Percentiles rank a stretch among this genome's conserved stretches.
phyloP scores from a whole-genome alignment of 2,888 invertebrate genomes.

The Arctia plantaginis region DNA sequence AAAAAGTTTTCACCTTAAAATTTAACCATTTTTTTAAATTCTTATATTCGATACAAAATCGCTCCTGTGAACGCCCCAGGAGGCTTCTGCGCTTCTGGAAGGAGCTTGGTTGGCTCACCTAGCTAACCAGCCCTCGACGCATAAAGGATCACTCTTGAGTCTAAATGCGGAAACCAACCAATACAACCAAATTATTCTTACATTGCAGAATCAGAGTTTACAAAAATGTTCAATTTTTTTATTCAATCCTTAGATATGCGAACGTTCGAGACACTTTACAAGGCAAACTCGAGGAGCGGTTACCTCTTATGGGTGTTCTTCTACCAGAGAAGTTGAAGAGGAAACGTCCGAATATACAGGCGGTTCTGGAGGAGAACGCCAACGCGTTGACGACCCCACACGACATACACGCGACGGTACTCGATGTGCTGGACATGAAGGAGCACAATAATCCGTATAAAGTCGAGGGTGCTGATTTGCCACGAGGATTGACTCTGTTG shows the following conservation, averaged over 20 bases:
- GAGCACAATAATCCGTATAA: constrained; percentile 67
- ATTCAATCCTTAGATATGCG: constrained; percentile 88
- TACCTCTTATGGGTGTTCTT: constrained; percentile 94
- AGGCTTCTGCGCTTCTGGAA: no score
- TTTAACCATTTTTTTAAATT: no score
- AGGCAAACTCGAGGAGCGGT: constrained; percentile 96
- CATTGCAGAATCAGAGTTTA: no score
- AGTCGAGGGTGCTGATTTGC: constrained; percentile 80
- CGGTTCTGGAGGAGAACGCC: constrained; percentile 88
- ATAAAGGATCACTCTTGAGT: no score
- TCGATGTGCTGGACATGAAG: constrained; percentile 87
- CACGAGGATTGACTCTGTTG: constrained; percentile 88
- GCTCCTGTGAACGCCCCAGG: no score
- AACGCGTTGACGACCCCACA: constrained; percentile 93
- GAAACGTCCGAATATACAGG: constrained; percentile 86
- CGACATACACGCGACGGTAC: constrained; percentile 91
- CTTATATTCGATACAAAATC: no score
- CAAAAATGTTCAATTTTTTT: not conserved
- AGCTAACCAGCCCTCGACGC: no score
- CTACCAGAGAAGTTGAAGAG: constrained; percentile 90
- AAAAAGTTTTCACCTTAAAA: no score
- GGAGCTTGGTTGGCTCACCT: no score
- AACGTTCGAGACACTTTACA: constrained; percentile 94
- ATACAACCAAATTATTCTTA: no score
- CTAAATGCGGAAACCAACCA: no score